These are phyloP conservation scores for Malurus alboscapulatus DNA, from an alignment of 2,113 vertebrate species.

Conservation along the genomic window DNA sequence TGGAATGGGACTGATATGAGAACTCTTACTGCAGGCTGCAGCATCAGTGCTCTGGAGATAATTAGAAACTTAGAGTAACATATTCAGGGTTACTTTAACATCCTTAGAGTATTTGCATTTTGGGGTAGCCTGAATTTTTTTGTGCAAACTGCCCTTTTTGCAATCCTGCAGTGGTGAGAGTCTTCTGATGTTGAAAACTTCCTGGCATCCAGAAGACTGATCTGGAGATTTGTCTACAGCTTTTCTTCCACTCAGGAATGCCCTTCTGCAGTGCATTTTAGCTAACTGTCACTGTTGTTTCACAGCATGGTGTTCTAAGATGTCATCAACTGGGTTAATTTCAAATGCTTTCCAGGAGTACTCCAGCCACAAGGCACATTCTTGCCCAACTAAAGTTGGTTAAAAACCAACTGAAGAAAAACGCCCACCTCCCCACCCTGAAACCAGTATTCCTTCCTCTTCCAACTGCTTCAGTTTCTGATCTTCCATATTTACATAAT, in stretches of 20 bases:
- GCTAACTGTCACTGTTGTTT: neutral
- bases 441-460: neutral
- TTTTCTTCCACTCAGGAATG: neutral
- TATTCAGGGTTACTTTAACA: neutral
- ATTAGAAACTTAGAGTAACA: neutral
- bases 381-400: neutral
- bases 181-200: neutral
- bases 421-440: accelerated
- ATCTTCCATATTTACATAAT: neutral
- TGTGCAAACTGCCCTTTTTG: neutral
- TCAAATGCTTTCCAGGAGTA: neutral
- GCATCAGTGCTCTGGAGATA: neutral
- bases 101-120: neutral
- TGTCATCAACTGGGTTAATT: neutral
- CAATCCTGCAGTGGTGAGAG: neutral
- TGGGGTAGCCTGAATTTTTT: neutral
- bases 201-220: neutral
- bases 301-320: neutral
- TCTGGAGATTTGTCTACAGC: neutral
- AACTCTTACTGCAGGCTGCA: neutral
- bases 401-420: neutral
- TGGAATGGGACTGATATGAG: neutral
- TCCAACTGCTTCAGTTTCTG: neutral
- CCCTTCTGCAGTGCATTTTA: neutral
- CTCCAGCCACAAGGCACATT: neutral